Evolutionary conservation across 2,113 vertebrate species (phyloP).

Genomic region (Narcine bancroftii): DNA sequence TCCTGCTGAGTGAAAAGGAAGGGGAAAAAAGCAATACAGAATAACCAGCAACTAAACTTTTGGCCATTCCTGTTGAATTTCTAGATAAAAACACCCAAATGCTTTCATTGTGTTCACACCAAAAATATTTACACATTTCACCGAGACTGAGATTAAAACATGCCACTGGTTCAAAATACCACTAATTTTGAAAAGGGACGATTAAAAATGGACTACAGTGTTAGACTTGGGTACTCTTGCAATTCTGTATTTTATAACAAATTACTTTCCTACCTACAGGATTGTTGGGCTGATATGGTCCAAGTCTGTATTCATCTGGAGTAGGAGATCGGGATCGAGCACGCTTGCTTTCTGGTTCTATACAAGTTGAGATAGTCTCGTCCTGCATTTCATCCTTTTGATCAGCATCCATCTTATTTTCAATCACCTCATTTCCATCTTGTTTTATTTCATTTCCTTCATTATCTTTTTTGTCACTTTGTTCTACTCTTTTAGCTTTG

Average conservation of each 20-base stretch:
- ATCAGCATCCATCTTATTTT: neutral
- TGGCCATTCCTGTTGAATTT: neutral
- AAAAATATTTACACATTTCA: neutral
- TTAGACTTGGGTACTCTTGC: no score
- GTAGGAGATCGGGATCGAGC: constrained; percentile 41
- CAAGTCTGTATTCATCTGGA: constrained; percentile 64
- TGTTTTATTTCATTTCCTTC: constrained; percentile 48
- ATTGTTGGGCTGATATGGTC: constrained; percentile 68
- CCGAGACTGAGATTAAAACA: neutral
- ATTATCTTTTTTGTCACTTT: constrained; percentile 46
- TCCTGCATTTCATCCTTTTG: constrained; percentile 7
- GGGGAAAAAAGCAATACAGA: no score
- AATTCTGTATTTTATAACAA: neutral
- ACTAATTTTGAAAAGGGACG: neutral
- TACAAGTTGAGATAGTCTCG: neutral
- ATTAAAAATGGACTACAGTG: no score
- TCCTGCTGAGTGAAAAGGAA: no score
- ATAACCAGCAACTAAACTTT: neutral
- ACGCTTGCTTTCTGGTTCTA: constrained; percentile 39
- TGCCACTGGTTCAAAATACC: neutral
- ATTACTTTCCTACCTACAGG: constrained; percentile 72
- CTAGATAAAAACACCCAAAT: neutral
- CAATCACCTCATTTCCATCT: constrained; percentile 37
- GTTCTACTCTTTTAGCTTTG: constrained; percentile 44
- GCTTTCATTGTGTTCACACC: neutral